Conservation (phyloP, 2,888 invertebrate species). For the Ceraclea dissimilis region DNA sequence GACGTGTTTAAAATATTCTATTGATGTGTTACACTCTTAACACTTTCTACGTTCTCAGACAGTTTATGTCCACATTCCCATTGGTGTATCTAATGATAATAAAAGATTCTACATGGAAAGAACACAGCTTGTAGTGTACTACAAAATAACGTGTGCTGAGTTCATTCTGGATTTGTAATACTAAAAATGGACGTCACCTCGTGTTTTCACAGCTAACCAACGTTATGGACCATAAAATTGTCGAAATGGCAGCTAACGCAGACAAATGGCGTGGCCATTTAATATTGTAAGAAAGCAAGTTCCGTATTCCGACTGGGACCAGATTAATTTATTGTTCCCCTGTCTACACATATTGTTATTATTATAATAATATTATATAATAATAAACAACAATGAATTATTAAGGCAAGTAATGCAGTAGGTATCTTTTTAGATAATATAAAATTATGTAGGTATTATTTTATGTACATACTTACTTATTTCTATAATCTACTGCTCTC, state of each 20-base stretch:
- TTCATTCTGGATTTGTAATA: not conserved
- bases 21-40: no score
- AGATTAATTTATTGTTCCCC: not conserved
- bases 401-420: no score
- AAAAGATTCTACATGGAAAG: no score
- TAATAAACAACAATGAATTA: no score
- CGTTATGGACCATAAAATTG: constrained; percentile 21
- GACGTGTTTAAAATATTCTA: no score
- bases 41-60: no score
- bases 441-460: no score
- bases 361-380: not conserved
- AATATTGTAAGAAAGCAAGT: constrained; percentile 18
- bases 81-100: no score
- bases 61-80: no score
- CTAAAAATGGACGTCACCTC: not conserved
- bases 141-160: not conserved
- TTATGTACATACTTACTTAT: no score
- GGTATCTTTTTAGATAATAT: no score
- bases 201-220: constrained; percentile 1
- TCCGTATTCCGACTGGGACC: not conserved
- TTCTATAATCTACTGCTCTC: no score
- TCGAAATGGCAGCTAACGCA: constrained; percentile 10
- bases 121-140: not conserved
- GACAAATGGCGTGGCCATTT: constrained; percentile 13
- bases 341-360: not conserved